These are phyloP conservation scores for Dorcus parallelipipedus DNA, from an alignment of 2,888 invertebrate species.

Conservation along the genomic window DNA sequence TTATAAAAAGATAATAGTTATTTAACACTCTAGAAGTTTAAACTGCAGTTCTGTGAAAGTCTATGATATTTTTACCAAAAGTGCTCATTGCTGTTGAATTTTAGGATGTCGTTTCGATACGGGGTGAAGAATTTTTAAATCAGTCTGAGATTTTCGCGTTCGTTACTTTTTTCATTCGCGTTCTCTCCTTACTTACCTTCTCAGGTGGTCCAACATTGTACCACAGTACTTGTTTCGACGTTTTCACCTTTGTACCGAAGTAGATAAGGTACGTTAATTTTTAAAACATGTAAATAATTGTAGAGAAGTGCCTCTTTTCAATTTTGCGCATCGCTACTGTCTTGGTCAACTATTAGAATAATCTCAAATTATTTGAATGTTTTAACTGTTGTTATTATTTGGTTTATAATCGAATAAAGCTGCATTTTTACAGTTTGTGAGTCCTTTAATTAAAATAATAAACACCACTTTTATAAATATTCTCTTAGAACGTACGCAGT, in stretches of 20 bases:
- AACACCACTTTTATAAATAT: no score
- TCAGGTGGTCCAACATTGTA: no score
- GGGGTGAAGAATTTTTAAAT: slow-evolving; percentile 4
- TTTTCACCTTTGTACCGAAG: background rate
- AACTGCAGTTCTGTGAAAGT: slow-evolving; percentile 35
- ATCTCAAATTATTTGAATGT: slow-evolving; percentile 37
- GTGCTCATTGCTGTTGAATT: slow-evolving; percentile 64
- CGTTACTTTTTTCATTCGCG: no score
- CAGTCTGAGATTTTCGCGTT: no score
- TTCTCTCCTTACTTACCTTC: no score
- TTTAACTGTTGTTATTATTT: slow-evolving; percentile 47
- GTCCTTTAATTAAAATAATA: slow-evolving; percentile 5
- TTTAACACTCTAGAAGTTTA: slow-evolving; percentile 16
- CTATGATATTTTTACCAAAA: slow-evolving; percentile 61
- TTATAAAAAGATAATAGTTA: slow-evolving; percentile 29
- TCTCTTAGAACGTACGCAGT: no score
- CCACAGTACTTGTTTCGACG: background rate
- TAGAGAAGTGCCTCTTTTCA: slow-evolving; percentile 49
- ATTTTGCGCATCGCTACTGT: slow-evolving; percentile 48
- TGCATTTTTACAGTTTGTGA: slow-evolving; percentile 46
- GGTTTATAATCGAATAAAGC: slow-evolving; percentile 48
- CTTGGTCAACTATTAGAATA: slow-evolving; percentile 46
- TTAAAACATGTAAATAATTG: slow-evolving; percentile 41
- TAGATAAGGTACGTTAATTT: slow-evolving; percentile 11
- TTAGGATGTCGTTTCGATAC: slow-evolving; percentile 14